phyloP scores from a whole-genome alignment of 2,888 invertebrate genomes.

The Uropetala carovei region DNA sequence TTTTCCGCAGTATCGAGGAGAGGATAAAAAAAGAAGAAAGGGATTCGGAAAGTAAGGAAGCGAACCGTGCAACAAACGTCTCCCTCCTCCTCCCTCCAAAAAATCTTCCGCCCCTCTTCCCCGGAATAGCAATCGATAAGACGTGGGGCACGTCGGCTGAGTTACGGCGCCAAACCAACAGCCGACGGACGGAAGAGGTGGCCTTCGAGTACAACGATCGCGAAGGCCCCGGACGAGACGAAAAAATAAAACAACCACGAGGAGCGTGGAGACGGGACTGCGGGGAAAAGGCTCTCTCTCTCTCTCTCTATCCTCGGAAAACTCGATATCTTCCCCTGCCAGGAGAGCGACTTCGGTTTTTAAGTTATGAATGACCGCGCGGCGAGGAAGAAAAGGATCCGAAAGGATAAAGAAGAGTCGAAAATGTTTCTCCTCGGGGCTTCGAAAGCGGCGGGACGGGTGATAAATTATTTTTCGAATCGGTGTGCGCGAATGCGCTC shows the following conservation, averaged over 20 bases:
- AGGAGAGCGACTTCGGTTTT: neutral
- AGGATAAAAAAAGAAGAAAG: too few species aligned
- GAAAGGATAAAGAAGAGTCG: neutral
- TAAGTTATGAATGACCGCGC: neutral
- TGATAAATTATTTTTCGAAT: neutral
- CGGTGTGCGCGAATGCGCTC: neutral
- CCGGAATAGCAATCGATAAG: too few species aligned
- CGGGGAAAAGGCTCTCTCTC: neutral
- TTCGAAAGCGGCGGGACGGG: neutral
- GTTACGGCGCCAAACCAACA: too few species aligned
- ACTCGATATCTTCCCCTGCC: constrained; percentile 8
- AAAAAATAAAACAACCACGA: neutral
- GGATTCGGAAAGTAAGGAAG: too few species aligned
- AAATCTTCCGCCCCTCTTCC: too few species aligned
- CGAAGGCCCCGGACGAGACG: neutral
- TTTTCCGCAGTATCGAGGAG: too few species aligned
- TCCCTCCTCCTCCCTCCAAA: too few species aligned
- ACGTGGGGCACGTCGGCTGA: too few species aligned
- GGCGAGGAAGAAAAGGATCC: neutral
- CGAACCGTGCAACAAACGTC: too few species aligned
- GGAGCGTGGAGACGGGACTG: neutral
- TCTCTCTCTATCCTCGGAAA: neutral
- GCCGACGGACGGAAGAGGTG: too few species aligned
- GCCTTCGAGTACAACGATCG: too few species aligned
- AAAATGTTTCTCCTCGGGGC: neutral